Conservation (phyloP, 2,797 vertebrate species). For the Varecia variegata region DNA sequence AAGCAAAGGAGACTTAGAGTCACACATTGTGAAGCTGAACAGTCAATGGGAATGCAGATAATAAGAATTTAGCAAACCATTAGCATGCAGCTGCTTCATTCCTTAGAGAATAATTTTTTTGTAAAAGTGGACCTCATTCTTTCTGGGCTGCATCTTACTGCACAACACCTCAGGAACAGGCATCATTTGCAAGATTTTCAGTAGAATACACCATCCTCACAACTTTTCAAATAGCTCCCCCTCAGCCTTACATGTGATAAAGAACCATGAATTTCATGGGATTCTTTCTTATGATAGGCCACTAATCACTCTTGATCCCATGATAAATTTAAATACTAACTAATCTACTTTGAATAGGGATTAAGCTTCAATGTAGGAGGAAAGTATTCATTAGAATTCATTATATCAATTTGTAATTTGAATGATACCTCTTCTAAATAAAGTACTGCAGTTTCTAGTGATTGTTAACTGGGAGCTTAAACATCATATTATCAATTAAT, state of each 20-base stretch:
- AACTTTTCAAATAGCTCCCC: constrained; percentile 40
- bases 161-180: constrained; percentile 50
- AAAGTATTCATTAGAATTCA: constrained; percentile 85
- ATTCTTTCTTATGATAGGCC: constrained; percentile 73
- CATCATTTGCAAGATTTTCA: constrained; percentile 48
- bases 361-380: constrained; percentile 78
- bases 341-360: constrained; percentile 86
- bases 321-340: constrained; percentile 86
- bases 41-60: constrained; percentile 68
- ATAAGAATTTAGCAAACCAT: constrained; percentile 74
- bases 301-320: constrained; percentile 82
- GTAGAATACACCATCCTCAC: background rate
- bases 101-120: constrained; percentile 21
- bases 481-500: constrained; percentile 72
- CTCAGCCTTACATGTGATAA: constrained; percentile 58
- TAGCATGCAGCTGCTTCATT: constrained; percentile 81
- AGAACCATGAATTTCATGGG: constrained; percentile 67
- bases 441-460: constrained; percentile 60
- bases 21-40: constrained; percentile 56
- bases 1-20: constrained; percentile 72
- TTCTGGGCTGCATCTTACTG: background rate
- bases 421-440: constrained; percentile 74
- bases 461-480: constrained; percentile 73
- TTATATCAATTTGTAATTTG: constrained; percentile 81
- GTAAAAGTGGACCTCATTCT: constrained; percentile 22